These are phyloP conservation scores for Ochropleura plecta DNA, from an alignment of 2,888 invertebrate species.

Conservation along the genomic window DNA sequence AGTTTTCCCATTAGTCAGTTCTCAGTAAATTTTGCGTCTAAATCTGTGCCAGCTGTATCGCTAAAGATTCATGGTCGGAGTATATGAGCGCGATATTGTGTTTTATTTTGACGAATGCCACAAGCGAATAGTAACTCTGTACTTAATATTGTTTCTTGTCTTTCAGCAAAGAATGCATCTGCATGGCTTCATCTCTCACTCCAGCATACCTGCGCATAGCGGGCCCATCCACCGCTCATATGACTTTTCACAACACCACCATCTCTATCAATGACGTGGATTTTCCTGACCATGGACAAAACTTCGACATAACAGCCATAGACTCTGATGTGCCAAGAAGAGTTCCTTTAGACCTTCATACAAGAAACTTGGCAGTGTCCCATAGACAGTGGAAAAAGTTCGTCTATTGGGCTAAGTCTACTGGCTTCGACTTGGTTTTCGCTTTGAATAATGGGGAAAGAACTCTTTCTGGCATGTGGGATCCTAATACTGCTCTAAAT, in stretches of 20 bases:
- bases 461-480: conserved; percentile 91
- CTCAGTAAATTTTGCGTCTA: neutral
- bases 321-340: conserved; percentile 55
- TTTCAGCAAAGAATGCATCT: conserved; percentile 90
- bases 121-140: neutral
- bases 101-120: neutral
- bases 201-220: conserved; percentile 94
- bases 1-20: neutral
- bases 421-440: conserved; percentile 92
- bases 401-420: conserved; percentile 87
- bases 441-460: conserved; percentile 91
- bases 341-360: conserved; percentile 19
- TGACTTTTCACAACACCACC: conserved; percentile 83
- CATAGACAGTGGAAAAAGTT: conserved; percentile 81
- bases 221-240: conserved; percentile 91
- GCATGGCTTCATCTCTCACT: conserved; percentile 92
- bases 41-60: neutral
- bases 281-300: conserved; percentile 40
- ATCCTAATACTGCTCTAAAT: conserved; percentile 92
- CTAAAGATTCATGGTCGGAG: neutral
- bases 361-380: conserved; percentile 69
- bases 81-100: neutral
- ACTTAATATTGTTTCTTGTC: conserved; percentile 5
- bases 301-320: conserved; percentile 48
- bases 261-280: conserved; percentile 75